These are phyloP conservation scores for Tubulanus polymorphus DNA, from an alignment of 2,888 invertebrate genomes.

Conservation along the genomic window DNA sequence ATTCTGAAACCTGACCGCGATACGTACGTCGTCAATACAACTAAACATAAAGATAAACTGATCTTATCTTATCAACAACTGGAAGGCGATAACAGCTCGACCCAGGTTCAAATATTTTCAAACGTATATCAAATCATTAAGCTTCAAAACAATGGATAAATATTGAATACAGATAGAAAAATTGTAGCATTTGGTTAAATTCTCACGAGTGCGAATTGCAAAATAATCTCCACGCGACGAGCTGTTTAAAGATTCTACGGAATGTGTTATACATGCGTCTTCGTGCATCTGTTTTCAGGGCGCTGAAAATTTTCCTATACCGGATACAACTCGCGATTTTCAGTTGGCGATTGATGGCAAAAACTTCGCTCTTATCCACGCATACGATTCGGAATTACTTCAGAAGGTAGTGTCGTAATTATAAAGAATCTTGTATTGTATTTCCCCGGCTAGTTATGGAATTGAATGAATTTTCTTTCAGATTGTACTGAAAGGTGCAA, in stretches of 20 bases:
- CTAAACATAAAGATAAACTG: conserved; percentile 11
- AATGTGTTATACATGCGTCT: too few relatives aligned
- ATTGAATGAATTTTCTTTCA: conserved; percentile 11
- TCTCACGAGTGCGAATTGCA: not conserved
- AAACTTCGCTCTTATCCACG: not conserved
- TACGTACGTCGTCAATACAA: conserved; percentile 56
- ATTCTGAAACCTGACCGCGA: conserved; percentile 64
- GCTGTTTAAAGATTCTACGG: too few relatives aligned
- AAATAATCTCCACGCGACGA: too few relatives aligned
- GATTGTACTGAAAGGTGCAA: conserved; percentile 60
- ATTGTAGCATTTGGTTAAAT: not conserved
- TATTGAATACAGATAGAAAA: not conserved
- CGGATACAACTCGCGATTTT: too few relatives aligned
- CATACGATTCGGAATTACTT: not conserved
- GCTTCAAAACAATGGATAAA: not conserved
- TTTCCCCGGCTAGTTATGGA: too few relatives aligned
- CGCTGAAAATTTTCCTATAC: too few relatives aligned
- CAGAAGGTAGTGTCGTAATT: not conserved
- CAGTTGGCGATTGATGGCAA: not conserved
- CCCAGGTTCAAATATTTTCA: not conserved
- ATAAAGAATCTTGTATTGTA: not conserved
- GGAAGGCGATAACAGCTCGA: too few relatives aligned
- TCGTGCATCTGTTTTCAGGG: too few relatives aligned
- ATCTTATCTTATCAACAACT: too few relatives aligned
- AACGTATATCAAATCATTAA: not conserved